A percentile compares a stretch with the other conserved stretches of the same genome.
Conservation (phyloP, 2,797 vertebrate species). For the Pseudochirops cupreus region DNA sequence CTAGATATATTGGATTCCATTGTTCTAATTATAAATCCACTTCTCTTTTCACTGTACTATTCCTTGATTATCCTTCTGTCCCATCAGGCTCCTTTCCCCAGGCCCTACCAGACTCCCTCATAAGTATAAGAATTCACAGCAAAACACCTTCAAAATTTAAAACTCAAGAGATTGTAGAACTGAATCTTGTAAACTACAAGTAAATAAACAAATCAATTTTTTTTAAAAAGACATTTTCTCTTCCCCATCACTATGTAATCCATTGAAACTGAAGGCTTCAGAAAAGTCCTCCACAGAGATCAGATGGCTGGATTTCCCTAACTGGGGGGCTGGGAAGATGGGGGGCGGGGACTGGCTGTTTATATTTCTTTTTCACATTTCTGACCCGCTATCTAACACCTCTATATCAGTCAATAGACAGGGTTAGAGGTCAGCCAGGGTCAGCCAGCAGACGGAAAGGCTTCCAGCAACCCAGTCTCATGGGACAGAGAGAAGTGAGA, state of each 20-base stretch:
- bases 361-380: slow-evolving; percentile 72
- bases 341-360: slow-evolving; percentile 66
- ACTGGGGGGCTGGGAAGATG: slow-evolving; percentile 40
- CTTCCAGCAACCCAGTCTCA: slow-evolving; percentile 89
- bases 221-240: background rate
- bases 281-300: slow-evolving; percentile 52
- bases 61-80: background rate
- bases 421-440: slow-evolving; percentile 85
- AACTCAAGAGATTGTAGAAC: too few relatives aligned
- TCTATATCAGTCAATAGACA: slow-evolving; percentile 71
- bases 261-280: slow-evolving; percentile 44
- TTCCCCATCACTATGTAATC: background rate
- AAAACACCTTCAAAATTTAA: background rate
- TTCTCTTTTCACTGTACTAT: background rate
- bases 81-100: background rate
- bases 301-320: background rate
- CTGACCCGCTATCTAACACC: slow-evolving; percentile 71
- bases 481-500: slow-evolving; percentile 8
- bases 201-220: too few relatives aligned
- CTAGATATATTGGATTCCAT: background rate
- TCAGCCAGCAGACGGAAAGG: slow-evolving; percentile 90
- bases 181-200: too few relatives aligned
- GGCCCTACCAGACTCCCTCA: background rate
- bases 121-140: background rate
- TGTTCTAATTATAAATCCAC: background rate